Conservation (phyloP, 2,113 vertebrate genomes). For the Vireo altiloquus region DNA sequence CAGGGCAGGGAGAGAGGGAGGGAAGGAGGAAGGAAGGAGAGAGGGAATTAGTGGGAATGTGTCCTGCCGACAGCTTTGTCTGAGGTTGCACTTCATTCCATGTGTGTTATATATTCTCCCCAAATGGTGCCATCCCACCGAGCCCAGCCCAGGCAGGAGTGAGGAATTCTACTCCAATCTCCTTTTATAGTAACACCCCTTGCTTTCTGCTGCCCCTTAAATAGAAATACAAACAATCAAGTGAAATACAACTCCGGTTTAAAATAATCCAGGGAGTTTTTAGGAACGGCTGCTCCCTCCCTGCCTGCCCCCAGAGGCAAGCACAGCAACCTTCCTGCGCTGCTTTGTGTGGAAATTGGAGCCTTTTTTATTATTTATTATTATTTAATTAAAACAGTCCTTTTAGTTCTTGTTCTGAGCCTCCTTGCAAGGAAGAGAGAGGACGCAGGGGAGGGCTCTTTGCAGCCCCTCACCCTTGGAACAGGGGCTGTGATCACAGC, state of each 20-base stretch:
- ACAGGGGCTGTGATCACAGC: neutral
- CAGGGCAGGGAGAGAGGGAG: neutral
- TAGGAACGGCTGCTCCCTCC: neutral
- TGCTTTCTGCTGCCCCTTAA: conserved; percentile 13
- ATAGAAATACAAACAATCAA: conserved; percentile 37
- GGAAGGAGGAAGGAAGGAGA: neutral
- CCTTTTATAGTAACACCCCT: conserved; percentile 36
- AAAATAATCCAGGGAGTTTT: conserved; percentile 17
- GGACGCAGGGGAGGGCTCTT: neutral
- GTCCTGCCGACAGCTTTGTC: neutral
- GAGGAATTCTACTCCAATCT: neutral
- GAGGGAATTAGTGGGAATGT: neutral
- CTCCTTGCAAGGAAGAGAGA: neutral
- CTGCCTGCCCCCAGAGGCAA: neutral
- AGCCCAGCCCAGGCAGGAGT: neutral
- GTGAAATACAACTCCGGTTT: neutral
- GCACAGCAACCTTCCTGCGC: neutral
- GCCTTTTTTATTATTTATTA: neutral
- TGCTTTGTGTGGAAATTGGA: neutral
- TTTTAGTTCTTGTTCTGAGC: neutral
- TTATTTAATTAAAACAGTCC: neutral
- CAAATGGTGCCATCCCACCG: neutral
- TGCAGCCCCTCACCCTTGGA: neutral
- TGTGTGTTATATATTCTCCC: neutral
- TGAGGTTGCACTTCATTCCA: neutral